Base-by-base conservation (phyloP, 2,797 vertebrate genomes). In the Micrastur ruficollis region DNA sequence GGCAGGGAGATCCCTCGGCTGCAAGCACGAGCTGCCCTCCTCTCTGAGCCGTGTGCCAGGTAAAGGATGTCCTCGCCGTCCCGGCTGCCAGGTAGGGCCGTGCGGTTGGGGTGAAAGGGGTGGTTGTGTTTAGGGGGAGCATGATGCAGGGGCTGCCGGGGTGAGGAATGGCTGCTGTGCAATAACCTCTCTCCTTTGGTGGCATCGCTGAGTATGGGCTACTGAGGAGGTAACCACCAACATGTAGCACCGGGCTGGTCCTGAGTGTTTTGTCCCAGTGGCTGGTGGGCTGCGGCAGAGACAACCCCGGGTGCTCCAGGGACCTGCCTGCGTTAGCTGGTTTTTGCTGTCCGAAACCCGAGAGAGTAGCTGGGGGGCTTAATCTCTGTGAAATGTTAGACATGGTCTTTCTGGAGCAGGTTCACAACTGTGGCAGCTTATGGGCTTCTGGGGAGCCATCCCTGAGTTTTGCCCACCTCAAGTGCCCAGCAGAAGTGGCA, bases 1-100 rank as follows among this genome's bases (percentile, higher is more conserved):
- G 15, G 13, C 7, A 46, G 14, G 32, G 31, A 42, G 31, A 2
- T 9, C 1, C 1, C 9, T 53, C 5, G 14, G 42, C 3, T 5
- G 1, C 1, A 1, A 36, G 5, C 2, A 12, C 0, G 0, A 11
- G 5, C 0, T 59, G 9, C 0, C 32, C 4, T n/a, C 0, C 1
- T 18, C 1, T 6, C 3, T 0, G 0, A 27, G 50, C 20, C 11
- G 25, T 38, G 40, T 61, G 14, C 21, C 1, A 11, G 9, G 1
- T 17, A 2, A 7, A 22, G 36, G 84, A 6, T 19, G 40, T 6
- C 5, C 8, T 75, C 0, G 0, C 36, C 61, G 31, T 19, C 7
- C 15, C 20, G 3, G 34, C 31, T 44, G 4, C 29, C 40, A 93
- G 81, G 87, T 79, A 63, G 50, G 74, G 18, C 1, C 1, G 1